Percentiles rank a stretch among this genome's conserved stretches.
These are phyloP conservation scores for Motacilla alba DNA, from an alignment of 2,113 vertebrate genomes.

Conservation along the genomic window DNA sequence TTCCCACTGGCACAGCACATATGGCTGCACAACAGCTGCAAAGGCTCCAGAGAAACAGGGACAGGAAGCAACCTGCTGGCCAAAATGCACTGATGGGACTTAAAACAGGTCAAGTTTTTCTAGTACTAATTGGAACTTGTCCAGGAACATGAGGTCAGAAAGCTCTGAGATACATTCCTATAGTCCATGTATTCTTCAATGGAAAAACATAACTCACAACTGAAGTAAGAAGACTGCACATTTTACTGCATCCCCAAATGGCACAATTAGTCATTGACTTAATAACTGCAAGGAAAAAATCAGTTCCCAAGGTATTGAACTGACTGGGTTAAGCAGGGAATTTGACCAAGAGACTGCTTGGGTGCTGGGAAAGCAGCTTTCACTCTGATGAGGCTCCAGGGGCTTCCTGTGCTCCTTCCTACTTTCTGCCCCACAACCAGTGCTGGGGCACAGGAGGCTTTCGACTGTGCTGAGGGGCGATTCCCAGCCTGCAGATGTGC, in stretches of 20 bases:
- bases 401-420: not conserved
- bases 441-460: not conserved
- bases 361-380: not conserved
- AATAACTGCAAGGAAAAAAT: not conserved
- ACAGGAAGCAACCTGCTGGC: not conserved
- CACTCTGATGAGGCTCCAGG: not conserved
- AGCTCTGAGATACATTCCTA: not conserved
- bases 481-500: not conserved
- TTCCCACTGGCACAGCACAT: not conserved
- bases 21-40: not conserved
- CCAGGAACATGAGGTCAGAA: not conserved
- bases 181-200: not conserved
- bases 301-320: not conserved
- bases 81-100: not conserved
- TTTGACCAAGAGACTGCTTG: not conserved
- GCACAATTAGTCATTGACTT: not conserved
- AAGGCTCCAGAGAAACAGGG: not conserved
- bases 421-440: not conserved
- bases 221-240: not conserved
- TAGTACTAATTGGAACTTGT: not conserved
- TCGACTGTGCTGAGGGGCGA: rapidly evolving
- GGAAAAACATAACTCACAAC: not conserved
- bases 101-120: not conserved
- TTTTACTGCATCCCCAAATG: not conserved
- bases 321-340: not conserved